phyloP scores from a whole-genome alignment of 2,888 invertebrate genomes.

The Megastigmus dorsalis region DNA sequence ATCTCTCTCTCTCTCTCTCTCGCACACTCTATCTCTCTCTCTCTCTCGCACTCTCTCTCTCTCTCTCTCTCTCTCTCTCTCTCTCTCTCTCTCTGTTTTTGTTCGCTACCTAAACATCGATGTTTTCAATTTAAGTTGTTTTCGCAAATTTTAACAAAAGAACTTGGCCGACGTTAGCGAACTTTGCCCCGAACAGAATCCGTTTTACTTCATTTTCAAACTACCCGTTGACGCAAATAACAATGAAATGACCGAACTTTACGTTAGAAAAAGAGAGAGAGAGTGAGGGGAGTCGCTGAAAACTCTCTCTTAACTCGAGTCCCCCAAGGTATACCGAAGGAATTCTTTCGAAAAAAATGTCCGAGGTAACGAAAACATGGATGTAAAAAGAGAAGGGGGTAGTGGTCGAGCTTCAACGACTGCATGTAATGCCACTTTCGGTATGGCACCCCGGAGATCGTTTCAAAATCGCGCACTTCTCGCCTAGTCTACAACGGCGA shows the following conservation, averaged over 20 bases:
- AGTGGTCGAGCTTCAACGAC: constrained; percentile 19
- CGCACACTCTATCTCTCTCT: no score
- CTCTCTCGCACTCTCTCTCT: no score
- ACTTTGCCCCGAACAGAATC: constrained; percentile 17
- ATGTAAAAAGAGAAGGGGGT: no score
- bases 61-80: no score
- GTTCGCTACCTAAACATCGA: neutral
- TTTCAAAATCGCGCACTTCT: constrained; percentile 17
- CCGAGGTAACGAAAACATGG: constrained; percentile 14
- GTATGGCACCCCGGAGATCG: constrained; percentile 29
- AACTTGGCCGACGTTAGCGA: neutral
- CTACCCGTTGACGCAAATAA: neutral
- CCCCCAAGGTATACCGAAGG: constrained; percentile 1
- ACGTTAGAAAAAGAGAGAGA: neutral
- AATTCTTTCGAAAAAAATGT: constrained; percentile 12
- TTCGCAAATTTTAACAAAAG: constrained; percentile 25
- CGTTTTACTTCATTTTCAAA: constrained; percentile 35
- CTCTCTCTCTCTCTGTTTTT: no score
- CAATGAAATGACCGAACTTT: constrained; percentile 19
- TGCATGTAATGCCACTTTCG: constrained; percentile 14
- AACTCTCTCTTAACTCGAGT: constrained; percentile 18
- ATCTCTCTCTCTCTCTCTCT: no score
- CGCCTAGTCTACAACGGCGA: constrained; percentile 3
- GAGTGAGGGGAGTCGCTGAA: neutral
- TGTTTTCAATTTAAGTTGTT: constrained; percentile 40